Base-by-base conservation (phyloP, 2,888 invertebrate species). In the Acronicta aceris region DNA sequence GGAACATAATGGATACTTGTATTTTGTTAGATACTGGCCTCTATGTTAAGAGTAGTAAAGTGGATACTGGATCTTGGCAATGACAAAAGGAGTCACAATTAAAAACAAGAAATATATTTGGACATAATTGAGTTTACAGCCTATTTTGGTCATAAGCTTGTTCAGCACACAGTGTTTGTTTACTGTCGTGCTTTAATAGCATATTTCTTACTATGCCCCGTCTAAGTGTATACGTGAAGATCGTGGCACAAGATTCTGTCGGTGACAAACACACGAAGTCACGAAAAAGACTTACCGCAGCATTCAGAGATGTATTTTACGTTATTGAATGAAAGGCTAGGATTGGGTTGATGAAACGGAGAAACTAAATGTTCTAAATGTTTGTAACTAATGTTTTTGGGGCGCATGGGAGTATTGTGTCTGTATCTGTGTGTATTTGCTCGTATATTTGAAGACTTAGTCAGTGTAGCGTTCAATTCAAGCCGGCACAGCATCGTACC, bases 211-310 rank as follows among this genome's bases (percentile, higher is more conserved):
- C 0, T 36, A 8, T 70, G 6, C 36, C 53, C 45, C 25, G 33
- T 33, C 33, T 12, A 30, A 9, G 30, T 43, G 65, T 55, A 33
- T 12, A 58, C 33, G 33, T 54, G 66, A 48, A 48, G 54, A 59
- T 63, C 54, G 8, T 17, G 17, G 10, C 17, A 49, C 16, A 43
- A 71, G 72, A 71, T 65, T 57, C 42, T 7, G 9, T 25, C 41
- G 38, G 30, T 46, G 27, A 21, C 15, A 43, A 33, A 59, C 59
- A 49, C 61, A 60, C 49, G 15, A 50, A 77, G 64, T 77, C 78
- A 74, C 71, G 65, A 66, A 5, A 15, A 40, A 50, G 30, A 38
- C n/a, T 38, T 33, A 38, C 38, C 38, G n/a, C n/a, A 5, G 38
- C n/a, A 5, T 1, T n/a, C 38, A n/a, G 6, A 38, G n/a, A 38